Percentiles rank a stretch among this genome's conserved stretches.
Conservation (phyloP, 2,113 vertebrate genomes). For the Serinus canaria region DNA sequence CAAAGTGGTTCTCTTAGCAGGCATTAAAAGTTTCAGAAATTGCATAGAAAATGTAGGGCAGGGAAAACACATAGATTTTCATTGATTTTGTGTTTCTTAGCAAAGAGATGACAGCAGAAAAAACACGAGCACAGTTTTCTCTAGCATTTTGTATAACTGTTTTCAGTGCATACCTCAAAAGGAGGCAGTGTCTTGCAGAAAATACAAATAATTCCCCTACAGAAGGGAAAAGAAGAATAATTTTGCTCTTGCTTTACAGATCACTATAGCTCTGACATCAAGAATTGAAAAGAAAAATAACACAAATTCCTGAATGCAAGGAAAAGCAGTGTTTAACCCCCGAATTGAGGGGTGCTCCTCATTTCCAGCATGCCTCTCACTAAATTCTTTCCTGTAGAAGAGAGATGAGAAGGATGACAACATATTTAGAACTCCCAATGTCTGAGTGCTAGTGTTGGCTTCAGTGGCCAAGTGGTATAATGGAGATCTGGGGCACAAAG, state of each 20-base stretch:
- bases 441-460: neutral
- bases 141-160: neutral
- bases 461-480: neutral
- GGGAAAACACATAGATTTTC: neutral
- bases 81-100: neutral
- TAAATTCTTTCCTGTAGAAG: neutral
- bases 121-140: neutral
- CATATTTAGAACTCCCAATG: neutral
- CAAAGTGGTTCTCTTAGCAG: neutral
- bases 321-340: neutral
- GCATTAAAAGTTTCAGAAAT: constrained; percentile 11
- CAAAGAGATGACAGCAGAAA: neutral
- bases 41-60: neutral
- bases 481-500: neutral
- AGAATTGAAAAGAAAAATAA: neutral
- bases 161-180: constrained; percentile 7
- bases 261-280: neutral
- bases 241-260: neutral
- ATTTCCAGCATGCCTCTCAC: neutral
- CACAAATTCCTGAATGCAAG: neutral
- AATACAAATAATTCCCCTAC: neutral
- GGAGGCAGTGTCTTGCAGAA: constrained; percentile 10
- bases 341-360: neutral
- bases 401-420: neutral
- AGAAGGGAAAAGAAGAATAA: neutral